These are phyloP conservation scores for Neoarius graeffei DNA, from an alignment of 2,113 vertebrate species.

Conservation along the genomic window DNA sequence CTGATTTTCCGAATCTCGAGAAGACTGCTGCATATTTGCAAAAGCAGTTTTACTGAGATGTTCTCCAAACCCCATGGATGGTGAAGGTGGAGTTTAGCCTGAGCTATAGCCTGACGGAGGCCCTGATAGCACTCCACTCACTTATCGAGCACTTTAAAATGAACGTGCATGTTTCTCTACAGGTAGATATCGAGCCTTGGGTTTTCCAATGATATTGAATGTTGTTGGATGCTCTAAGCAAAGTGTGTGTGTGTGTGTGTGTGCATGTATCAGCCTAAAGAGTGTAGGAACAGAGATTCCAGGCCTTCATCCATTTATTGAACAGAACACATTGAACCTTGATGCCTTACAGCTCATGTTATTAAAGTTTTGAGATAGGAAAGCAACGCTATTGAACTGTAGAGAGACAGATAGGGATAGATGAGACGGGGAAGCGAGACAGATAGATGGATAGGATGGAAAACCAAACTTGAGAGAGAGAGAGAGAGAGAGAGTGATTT, in stretches of 20 bases:
- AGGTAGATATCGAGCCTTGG: slow-evolving; percentile 51
- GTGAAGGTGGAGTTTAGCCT: not conserved
- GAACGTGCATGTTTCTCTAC: slow-evolving; percentile 49
- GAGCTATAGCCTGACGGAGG: slow-evolving; percentile 33
- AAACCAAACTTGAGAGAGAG: slow-evolving; percentile 24
- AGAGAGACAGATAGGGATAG: slow-evolving; percentile 39
- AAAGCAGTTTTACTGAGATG: slow-evolving; percentile 12
- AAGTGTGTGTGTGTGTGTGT: slow-evolving; percentile 29
- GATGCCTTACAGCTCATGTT: slow-evolving; percentile 44
- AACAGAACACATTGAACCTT: slow-evolving; percentile 44
- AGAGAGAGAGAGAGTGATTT: slow-evolving; percentile 19
- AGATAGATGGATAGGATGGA: slow-evolving; percentile 17
- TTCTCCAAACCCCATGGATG: slow-evolving; percentile 1
- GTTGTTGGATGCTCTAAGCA: slow-evolving; percentile 34
- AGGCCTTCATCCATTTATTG: slow-evolving; percentile 43
- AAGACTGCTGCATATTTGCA: not conserved
- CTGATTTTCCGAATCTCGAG: slow-evolving; percentile 23
- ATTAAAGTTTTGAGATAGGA: slow-evolving; percentile 47
- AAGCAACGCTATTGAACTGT: slow-evolving; percentile 39
- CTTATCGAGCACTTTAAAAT: slow-evolving; percentile 51
- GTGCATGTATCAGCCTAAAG: slow-evolving; percentile 33
- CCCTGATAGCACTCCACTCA: slow-evolving; percentile 29
- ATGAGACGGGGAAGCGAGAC: slow-evolving; percentile 4
- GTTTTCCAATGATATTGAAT: slow-evolving; percentile 51
- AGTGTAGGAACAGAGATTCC: slow-evolving; percentile 18